Conservation (phyloP, 2,888 invertebrate genomes). For the Scrobipalpa atriplicella region DNA sequence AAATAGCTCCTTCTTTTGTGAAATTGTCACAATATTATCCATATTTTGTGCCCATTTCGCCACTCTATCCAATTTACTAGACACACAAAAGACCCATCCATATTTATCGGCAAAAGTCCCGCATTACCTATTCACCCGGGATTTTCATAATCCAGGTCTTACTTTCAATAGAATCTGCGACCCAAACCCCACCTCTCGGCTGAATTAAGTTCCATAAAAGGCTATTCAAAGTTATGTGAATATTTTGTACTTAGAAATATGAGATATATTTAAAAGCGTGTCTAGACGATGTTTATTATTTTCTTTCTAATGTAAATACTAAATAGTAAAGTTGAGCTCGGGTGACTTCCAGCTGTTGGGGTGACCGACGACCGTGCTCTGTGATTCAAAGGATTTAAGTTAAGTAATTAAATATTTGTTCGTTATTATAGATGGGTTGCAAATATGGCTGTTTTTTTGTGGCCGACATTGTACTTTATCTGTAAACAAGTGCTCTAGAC, state of each 20-base stretch:
- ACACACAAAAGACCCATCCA: conserved; percentile 9
- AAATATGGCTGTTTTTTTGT: too few species aligned
- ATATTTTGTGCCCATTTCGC: conserved; percentile 5
- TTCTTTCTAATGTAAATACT: conserved; percentile 10
- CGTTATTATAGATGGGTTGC: too few species aligned
- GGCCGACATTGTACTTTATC: too few species aligned
- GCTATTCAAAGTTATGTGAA: not conserved
- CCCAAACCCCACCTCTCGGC: not conserved
- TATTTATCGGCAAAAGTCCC: conserved; percentile 11
- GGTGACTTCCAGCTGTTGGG: not conserved
- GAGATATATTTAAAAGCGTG: not conserved
- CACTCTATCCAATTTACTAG: conserved; percentile 9
- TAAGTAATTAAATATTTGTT: too few species aligned
- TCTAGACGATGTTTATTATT: not conserved
- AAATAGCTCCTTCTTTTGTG: too few species aligned
- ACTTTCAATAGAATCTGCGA: not conserved
- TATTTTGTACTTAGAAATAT: conserved; percentile 11
- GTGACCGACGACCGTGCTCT: conserved; percentile 2
- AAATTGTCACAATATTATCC: not conserved
- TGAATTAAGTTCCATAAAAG: not conserved
- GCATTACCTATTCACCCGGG: conserved; percentile 9
- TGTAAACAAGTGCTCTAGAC: too few species aligned
- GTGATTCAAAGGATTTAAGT: not conserved
- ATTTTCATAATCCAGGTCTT: conserved; percentile 11
- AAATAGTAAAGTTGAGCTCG: not conserved